Evolutionary conservation across 2,888 invertebrate species (phyloP).

Genomic region (Callinectes sapidus): DNA sequence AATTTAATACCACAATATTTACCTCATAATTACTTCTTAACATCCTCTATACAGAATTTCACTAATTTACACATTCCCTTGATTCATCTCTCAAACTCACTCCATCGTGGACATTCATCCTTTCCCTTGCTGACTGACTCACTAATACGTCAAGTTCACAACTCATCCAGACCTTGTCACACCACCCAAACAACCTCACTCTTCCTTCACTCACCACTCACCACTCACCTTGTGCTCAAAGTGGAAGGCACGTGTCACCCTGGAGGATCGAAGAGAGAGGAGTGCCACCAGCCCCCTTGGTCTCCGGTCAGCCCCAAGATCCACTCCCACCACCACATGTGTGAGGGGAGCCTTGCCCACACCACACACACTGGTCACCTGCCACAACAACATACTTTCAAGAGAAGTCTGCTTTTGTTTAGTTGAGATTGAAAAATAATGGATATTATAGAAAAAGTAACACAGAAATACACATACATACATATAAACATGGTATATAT

Average conservation of each 20-base stretch:
- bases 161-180: neutral
- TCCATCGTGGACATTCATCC: neutral
- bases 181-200: neutral
- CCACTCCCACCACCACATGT: conserved; percentile 82
- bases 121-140: neutral
- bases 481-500: too few relatives aligned
- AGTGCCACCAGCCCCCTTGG: conserved; percentile 67
- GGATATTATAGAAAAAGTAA: neutral
- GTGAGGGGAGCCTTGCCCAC: conserved; percentile 83
- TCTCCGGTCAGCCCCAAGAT: conserved; percentile 63
- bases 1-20: neutral
- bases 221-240: conserved; percentile 66
- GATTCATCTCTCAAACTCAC: too few relatives aligned
- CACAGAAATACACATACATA: neutral
- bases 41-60: neutral
- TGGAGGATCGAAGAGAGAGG: conserved; percentile 63
- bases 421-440: neutral
- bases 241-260: conserved; percentile 65
- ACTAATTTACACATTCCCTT: neutral
- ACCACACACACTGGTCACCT: conserved; percentile 76
- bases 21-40: neutral
- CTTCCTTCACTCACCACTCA: neutral
- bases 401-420: neutral
- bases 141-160: neutral
- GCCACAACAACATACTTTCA: neutral